Base-by-base conservation (phyloP, 2,113 vertebrate species). In the Oryzias woworae region DNA sequence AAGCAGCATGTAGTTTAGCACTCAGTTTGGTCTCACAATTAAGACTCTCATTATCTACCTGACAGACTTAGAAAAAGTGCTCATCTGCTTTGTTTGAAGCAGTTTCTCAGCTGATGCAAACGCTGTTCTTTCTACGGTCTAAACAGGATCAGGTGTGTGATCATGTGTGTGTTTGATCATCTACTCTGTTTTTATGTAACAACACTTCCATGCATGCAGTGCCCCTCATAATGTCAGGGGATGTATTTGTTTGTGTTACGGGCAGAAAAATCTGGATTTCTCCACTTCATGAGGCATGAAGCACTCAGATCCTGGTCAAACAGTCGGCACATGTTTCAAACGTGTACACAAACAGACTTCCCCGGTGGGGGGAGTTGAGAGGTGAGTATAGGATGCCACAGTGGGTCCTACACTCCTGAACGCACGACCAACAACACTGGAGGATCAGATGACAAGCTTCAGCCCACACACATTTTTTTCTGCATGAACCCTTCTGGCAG, bases 371-470 rank as follows among this genome's bases (percentile, higher is more conserved):
- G 28, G 46, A 49, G 66, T 56, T 47, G 51, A 58, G 62, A 51
- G 54, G 53, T 68, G 78, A 79, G 78, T 61, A 79, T 55, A 36
- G 63, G 43, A 61, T 23, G n/a, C 24, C 10, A 67, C 48, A 67
- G 69, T 36, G 66, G 69, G 80, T 86, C 72, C 69, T 75, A 88
- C 65, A 65, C 77, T 58, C 42, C 69, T 69, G 54, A 73, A 71
- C 70, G 53, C 45, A 62, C 49, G 50, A 46, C 36, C 7, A 14
- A 72, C 52, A 75, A 71, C 51, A 60, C 45, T 5, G 50, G 41
- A 52, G 66, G 69, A 84, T 86, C 78, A 64, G 53, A 57, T 85
- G 72, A 89, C 81, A 82, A 23, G 59, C 75, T 62, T 43, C 57
- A 70, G 58, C 18, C 7, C 48, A 53, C 50, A 72, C 55, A 60